A percentile compares a stretch with the other conserved stretches of the same genome.
Evolutionary conservation across 1,140 invertebrate genomes (phyloP).

Genomic region (Oryzaephilus surinamensis): DNA sequence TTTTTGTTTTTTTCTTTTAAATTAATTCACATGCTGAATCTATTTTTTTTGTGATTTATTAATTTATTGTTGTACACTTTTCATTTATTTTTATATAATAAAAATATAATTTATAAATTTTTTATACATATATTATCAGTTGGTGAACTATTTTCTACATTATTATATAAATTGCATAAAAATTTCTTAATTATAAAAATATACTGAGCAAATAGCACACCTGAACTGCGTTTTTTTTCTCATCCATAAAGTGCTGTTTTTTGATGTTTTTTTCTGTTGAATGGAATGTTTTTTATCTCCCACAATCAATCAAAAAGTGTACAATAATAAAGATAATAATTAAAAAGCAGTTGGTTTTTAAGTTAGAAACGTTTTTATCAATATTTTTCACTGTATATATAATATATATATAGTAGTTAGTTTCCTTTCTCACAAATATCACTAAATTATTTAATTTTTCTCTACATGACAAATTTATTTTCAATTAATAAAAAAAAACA

Average conservation of each 20-base stretch:
- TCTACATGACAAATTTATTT: conserved; percentile 30
- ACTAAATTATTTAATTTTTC: conserved; percentile 32
- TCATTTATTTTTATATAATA: conserved; percentile 7
- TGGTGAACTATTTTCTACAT: conserved; percentile 32
- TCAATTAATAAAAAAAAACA: too few relatives aligned
- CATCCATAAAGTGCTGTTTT: conserved; percentile 3
- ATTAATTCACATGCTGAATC: conserved; percentile 29
- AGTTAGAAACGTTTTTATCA: too few relatives aligned
- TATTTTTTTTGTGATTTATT: too few relatives aligned
- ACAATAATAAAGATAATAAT: too few relatives aligned
- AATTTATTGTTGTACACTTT: conserved; percentile 8
- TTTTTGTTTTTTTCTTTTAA: too few relatives aligned
- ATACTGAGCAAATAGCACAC: conserved; percentile 33
- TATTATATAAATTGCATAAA: conserved; percentile 18
- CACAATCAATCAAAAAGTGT: too few relatives aligned
- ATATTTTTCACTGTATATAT: too few relatives aligned
- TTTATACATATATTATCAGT: too few relatives aligned
- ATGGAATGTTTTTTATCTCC: conserved; percentile 11
- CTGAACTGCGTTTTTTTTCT: conserved; percentile 15
- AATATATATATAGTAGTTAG: too few relatives aligned
- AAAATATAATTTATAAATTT: conserved; percentile 7
- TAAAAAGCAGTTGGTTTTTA: too few relatives aligned
- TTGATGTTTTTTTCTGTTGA: conserved; percentile 3
- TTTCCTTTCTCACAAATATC: conserved; percentile 33
- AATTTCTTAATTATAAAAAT: conserved; percentile 29